These are phyloP conservation scores for Philopotamus ludificatus DNA, from an alignment of 1,140 invertebrate species.

Conservation along the genomic window DNA sequence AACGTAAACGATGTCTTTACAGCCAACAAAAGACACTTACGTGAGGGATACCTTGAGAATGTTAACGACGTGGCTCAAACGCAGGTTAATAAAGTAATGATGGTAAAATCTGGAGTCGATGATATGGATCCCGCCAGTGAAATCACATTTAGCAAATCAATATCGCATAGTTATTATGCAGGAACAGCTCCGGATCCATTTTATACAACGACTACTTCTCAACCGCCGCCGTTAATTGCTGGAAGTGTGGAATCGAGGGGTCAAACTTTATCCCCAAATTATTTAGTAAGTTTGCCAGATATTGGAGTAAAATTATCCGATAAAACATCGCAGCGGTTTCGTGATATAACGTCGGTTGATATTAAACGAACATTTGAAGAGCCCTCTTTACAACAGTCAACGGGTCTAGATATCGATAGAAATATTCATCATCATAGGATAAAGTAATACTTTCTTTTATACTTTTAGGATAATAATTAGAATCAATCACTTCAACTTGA, in stretches of 20 bases:
- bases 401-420: conserved; percentile 13
- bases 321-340: conserved; percentile 25
- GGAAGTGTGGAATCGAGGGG: conserved; percentile 6
- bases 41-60: conserved; percentile 25
- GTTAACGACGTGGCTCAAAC: conserved; percentile 11
- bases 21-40: conserved; percentile 33
- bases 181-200: conserved; percentile 38
- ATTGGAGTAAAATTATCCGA: conserved; percentile 29
- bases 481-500: too few species aligned
- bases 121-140: conserved; percentile 21
- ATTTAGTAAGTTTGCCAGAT: conserved; percentile 15
- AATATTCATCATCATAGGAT: conserved; percentile 39
- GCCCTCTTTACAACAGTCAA: conserved; percentile 10
- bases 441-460: too few species aligned
- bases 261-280: conserved; percentile 34
- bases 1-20: conserved; percentile 54
- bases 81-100: conserved; percentile 28
- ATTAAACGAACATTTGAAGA: conserved; percentile 22
- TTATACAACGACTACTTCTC: conserved; percentile 20
- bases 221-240: background rate
- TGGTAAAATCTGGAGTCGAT: background rate
- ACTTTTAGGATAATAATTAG: too few species aligned
- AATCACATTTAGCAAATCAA: conserved; percentile 36
- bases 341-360: conserved; percentile 28
- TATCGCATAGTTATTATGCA: conserved; percentile 41